A percentile compares a stretch with the other conserved stretches of the same genome.
These are phyloP conservation scores for Orchestia grillus DNA, from an alignment of 1,140 invertebrate genomes.

Conservation along the genomic window DNA sequence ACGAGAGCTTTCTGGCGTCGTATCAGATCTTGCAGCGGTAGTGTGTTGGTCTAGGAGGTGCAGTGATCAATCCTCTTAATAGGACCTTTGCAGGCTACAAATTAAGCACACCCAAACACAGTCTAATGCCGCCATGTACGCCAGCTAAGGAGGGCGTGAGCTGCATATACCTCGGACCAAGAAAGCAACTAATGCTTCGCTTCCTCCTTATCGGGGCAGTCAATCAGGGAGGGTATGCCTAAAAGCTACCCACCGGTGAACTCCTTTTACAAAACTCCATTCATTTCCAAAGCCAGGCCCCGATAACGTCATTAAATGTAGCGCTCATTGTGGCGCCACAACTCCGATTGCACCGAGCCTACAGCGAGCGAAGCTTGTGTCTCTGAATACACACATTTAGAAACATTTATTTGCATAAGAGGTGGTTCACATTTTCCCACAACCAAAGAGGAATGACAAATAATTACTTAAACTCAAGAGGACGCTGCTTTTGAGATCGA, in stretches of 20 bases:
- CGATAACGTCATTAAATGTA: neutral
- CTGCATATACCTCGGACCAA: neutral
- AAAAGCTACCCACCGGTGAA: constrained; percentile 6
- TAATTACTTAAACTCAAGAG: too few relatives aligned
- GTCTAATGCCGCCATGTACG: neutral
- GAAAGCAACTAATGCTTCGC: neutral
- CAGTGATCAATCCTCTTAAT: constrained; percentile 47
- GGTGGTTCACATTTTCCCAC: too few relatives aligned
- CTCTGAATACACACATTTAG: too few relatives aligned
- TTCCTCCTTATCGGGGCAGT: neutral
- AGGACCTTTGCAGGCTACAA: neutral
- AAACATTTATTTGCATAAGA: too few relatives aligned
- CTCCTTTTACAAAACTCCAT: neutral
- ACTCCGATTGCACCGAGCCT: too few relatives aligned
- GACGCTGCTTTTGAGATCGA: too few relatives aligned
- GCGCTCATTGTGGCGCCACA: neutral
- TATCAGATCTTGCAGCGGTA: neutral
- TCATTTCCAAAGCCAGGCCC: neutral
- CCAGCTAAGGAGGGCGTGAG: neutral
- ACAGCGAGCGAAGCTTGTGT: too few relatives aligned
- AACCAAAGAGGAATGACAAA: too few relatives aligned
- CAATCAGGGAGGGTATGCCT: constrained; percentile 42
- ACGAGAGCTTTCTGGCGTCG: neutral
- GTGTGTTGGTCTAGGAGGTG: neutral
- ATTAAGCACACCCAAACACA: constrained; percentile 29